Percentiles rank a stretch among this genome's conserved stretches.
phyloP scores from a whole-genome alignment of 2,113 vertebrate genomes.

The Zosterops japonicus region DNA sequence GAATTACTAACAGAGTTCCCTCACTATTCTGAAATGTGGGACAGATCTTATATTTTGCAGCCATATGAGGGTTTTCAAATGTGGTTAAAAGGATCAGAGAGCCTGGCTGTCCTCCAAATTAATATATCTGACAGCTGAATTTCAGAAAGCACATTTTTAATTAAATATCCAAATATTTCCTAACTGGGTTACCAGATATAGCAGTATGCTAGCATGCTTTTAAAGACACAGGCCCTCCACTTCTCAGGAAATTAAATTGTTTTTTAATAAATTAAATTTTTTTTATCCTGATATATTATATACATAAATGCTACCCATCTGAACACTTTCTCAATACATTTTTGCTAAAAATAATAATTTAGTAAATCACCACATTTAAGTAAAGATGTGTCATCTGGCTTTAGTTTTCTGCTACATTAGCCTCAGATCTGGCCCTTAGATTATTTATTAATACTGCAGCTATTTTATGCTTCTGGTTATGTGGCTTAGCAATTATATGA shows the following conservation, averaged over 20 bases:
- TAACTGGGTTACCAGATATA: not conserved
- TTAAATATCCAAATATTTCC: constrained; percentile 15
- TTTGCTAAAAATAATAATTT: not conserved
- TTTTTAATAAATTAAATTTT: not conserved
- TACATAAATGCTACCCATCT: not conserved
- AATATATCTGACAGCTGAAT: not conserved
- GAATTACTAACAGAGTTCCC: not conserved
- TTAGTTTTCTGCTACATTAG: constrained; percentile 35
- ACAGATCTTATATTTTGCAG: not conserved
- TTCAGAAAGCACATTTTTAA: constrained; percentile 12
- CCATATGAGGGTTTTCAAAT: not conserved
- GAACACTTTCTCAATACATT: not conserved
- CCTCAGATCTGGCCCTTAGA: not conserved
- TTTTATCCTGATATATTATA: not conserved
- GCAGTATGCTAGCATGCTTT: not conserved
- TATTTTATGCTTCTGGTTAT: not conserved
- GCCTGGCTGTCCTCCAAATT: constrained; percentile 16
- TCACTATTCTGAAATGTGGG: not conserved
- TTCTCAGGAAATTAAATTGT: not conserved
- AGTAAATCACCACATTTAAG: not conserved
- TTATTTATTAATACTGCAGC: not conserved
- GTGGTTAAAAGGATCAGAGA: constrained; percentile 34
- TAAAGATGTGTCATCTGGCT: not conserved
- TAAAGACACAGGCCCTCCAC: not conserved
- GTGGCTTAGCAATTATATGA: not conserved